Percentiles rank a stretch among this genome's conserved stretches.
Evolutionary conservation across 2,888 invertebrate species (phyloP).

Genomic region (Drosophila kambysellisi): DNA sequence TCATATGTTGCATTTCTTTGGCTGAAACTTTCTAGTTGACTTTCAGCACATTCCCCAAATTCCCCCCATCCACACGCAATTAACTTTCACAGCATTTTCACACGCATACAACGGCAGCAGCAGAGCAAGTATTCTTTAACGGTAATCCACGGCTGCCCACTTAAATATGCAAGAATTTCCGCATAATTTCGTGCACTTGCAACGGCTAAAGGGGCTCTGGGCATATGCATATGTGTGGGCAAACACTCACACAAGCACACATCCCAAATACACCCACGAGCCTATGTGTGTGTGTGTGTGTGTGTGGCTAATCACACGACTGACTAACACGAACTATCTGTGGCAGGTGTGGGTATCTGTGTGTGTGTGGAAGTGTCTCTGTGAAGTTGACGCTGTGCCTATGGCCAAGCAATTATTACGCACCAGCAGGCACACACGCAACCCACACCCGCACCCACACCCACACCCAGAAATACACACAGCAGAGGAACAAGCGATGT

Average conservation of each 20-base stretch:
- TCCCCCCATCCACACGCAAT: slow-evolving; percentile 2
- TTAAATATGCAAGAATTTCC: slow-evolving; percentile 80
- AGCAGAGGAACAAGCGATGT: slow-evolving; percentile 2
- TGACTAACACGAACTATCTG: slow-evolving; percentile 61
- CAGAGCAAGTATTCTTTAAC: slow-evolving; percentile 47
- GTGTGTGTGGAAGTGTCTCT: slow-evolving; percentile 25
- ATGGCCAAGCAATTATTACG: slow-evolving; percentile 77
- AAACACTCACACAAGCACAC: neutral
- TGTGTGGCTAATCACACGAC: slow-evolving; percentile 72
- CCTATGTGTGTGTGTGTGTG: slow-evolving; percentile 37
- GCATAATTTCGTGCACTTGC: slow-evolving; percentile 69
- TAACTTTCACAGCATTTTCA: slow-evolving; percentile 22
- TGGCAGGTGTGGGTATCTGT: slow-evolving; percentile 39
- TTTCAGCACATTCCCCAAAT: neutral
- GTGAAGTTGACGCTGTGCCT: slow-evolving; percentile 55
- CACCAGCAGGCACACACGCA: slow-evolving; percentile 56
- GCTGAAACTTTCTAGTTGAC: neutral
- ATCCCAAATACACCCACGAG: slow-evolving; percentile 17
- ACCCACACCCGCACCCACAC: slow-evolving; percentile 24
- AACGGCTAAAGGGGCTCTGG: slow-evolving; percentile 19
- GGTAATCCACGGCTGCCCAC: slow-evolving; percentile 68
- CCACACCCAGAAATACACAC: slow-evolving; percentile 10
- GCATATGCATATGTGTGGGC: neutral
- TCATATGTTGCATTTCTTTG: neutral
- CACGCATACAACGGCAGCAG: slow-evolving; percentile 15